Conservation (phyloP, 2,888 invertebrate genomes). For the Synanthedon andrenaeformis region DNA sequence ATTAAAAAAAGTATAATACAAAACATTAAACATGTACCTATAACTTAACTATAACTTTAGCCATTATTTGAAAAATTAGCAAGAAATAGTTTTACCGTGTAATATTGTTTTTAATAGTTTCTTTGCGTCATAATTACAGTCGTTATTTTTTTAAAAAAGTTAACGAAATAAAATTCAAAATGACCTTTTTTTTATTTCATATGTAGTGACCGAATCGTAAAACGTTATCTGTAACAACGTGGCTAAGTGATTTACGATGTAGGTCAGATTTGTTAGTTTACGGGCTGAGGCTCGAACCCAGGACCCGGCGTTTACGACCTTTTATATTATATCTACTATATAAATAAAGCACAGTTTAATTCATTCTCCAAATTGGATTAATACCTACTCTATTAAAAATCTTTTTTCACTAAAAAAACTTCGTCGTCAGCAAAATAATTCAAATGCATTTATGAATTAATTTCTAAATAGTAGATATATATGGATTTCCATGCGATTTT, state of each 20-base stretch:
- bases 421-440: too few species aligned
- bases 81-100: too few species aligned
- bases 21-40: too few species aligned
- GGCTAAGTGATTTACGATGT: constrained; percentile 67
- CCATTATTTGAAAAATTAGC: too few species aligned
- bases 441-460: too few species aligned
- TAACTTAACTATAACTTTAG: too few species aligned
- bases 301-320: constrained; percentile 53
- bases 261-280: constrained; percentile 69
- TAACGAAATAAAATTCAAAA: too few species aligned
- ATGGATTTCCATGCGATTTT: too few species aligned
- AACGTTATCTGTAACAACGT: constrained; percentile 62
- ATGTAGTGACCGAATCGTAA: constrained; percentile 26
- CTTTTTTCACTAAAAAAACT: too few species aligned
- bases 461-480: too few species aligned
- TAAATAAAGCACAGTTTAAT: constrained; percentile 19
- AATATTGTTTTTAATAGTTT: too few species aligned
- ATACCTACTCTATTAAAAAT: not conserved
- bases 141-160: constrained; percentile 15
- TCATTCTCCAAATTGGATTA: constrained; percentile 4
- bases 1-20: too few species aligned
- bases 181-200: constrained; percentile 8
- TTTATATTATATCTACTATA: constrained; percentile 54
- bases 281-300: constrained; percentile 48
- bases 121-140: constrained; percentile 5